These are phyloP conservation scores for Hoplostethus mediterraneus DNA, from an alignment of 2,797 vertebrate genomes.

Conservation along the genomic window DNA sequence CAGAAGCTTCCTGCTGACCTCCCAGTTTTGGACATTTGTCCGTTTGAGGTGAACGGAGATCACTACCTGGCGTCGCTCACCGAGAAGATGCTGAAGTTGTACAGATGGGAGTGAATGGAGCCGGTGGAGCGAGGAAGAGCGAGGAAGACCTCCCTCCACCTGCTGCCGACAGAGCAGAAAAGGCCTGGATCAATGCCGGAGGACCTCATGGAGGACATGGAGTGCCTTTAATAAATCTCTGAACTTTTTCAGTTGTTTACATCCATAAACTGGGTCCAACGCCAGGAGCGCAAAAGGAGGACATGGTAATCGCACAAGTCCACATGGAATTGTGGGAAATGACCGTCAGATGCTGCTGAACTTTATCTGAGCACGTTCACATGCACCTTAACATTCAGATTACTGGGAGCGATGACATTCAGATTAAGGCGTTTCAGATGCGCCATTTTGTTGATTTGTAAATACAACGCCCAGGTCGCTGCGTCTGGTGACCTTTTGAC, in stretches of 20 bases:
- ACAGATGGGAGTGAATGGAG: slow-evolving; percentile 91
- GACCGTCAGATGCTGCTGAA: slow-evolving; percentile 51
- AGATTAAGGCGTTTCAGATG: too few species aligned
- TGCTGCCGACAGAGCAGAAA: too few species aligned
- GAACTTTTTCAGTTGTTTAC: neutral
- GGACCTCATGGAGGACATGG: too few species aligned
- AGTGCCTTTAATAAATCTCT: too few species aligned
- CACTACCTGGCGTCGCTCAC: slow-evolving; percentile 92
- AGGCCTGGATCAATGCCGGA: too few species aligned
- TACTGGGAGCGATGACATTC: too few species aligned
- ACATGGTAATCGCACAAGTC: neutral
- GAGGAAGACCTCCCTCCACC: neutral
- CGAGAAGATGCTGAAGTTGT: slow-evolving; percentile 92
- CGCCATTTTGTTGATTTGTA: neutral
- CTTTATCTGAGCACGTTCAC: neutral
- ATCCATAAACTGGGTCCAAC: neutral
- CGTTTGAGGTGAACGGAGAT: slow-evolving; percentile 87
- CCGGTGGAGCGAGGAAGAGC: neutral
- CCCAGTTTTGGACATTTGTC: slow-evolving; percentile 93
- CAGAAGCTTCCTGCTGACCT: slow-evolving; percentile 92
- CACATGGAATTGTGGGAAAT: slow-evolving; percentile 10
- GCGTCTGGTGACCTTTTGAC: neutral
- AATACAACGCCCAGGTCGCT: neutral
- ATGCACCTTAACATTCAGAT: too few species aligned
- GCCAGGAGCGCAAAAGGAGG: neutral